Evolutionary conservation across 1,140 invertebrate genomes (phyloP), one percentile per base, ranked within the genome.

Genomic region (Orchesella cincta): DNA sequence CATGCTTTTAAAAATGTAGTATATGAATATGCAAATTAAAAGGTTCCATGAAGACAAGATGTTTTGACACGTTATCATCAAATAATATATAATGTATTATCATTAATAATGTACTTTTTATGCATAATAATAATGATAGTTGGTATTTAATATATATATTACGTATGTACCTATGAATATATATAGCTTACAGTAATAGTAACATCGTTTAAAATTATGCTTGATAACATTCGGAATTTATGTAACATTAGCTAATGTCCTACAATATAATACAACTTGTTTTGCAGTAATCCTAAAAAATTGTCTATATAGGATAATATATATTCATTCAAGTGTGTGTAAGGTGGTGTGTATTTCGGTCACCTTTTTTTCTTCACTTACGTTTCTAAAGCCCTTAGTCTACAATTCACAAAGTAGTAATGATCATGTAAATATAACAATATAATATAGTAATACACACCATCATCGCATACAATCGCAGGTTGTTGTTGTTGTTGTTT

Each of bases 41-140:
- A 46, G 20, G 39, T 46, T 46, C 20, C 8, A 12, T 46, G 8
- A 12, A 20, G 20, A 46, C 16, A 62, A 62, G 12, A 26, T n/a
- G 12, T 67, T 67, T 67, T 67, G 12, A 67, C 62, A 67, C 28
- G 23, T 31, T 67, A 67, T 67, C 62, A 67, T 67, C 62, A 67
- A 67, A 67, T 67, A 67, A 67, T 67, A 67, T 67, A 57, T 8
- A 57, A 57, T 57, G 33, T 67, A 67, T 67, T 67, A 67, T 67
- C 23, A 67, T 31, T 23, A n/a, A 31, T 29, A 31, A 31, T 31
- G 29, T 8, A 29, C n/a, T 67, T 31, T 31, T 31, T 67, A 67
- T 67, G 5, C 31, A 67, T 67, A 67, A 33, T 67, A 67, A 67
- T 67, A 67, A 33, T 67, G 26, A 67, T 67, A 67, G 28, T 67